Evolutionary conservation across 2,797 vertebrate species (phyloP).

Genomic region (Vespertilio murinus): DNA sequence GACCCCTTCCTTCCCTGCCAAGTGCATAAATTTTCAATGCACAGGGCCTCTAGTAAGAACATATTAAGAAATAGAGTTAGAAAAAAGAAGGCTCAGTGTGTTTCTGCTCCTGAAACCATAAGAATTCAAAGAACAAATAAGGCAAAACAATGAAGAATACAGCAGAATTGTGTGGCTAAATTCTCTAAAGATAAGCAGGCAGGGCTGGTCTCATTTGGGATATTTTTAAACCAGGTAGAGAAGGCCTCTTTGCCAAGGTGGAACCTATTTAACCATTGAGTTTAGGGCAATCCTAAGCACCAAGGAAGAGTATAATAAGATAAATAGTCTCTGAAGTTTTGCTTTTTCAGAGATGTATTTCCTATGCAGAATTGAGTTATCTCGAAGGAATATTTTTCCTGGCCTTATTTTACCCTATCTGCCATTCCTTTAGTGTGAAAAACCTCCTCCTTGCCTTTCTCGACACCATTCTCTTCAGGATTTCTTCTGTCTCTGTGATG

Average conservation of each 20-base stretch:
- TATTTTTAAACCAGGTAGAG: background rate
- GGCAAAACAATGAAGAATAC: background rate
- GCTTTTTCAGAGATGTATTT: background rate
- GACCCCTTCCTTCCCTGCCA: rapidly evolving
- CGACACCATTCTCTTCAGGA: background rate
- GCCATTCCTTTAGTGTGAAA: background rate
- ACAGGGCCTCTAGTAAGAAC: background rate
- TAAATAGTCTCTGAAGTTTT: background rate
- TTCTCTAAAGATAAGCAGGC: background rate
- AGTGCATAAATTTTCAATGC: too few relatives aligned
- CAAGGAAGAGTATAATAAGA: background rate
- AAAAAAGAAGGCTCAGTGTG: background rate
- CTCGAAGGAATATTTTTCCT: background rate
- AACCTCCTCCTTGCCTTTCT: background rate
- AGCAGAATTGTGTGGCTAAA: background rate
- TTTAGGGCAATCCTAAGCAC: background rate
- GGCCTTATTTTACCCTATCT: background rate
- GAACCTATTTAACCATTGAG: background rate
- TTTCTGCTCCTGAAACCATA: background rate
- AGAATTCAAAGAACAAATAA: conserved; percentile 14
- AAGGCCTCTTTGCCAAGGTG: background rate
- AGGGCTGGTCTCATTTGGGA: background rate
- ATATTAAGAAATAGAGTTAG: background rate
- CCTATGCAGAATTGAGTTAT: background rate
- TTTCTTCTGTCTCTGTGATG: background rate